Evolutionary conservation across 2,113 vertebrate species (phyloP).

Genomic region (Gyps fulvus): DNA sequence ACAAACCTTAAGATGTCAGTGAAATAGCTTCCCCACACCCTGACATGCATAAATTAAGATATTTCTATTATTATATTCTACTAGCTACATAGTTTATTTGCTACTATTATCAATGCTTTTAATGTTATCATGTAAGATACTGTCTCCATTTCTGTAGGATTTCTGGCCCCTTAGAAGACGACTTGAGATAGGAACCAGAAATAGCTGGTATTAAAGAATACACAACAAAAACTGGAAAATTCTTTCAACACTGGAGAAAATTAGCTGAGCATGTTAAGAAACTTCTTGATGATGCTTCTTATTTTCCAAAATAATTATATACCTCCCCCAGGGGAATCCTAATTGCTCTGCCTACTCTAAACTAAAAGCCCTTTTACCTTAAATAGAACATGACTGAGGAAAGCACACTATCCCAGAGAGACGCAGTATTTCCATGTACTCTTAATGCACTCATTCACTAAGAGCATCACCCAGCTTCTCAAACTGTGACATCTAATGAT

Average conservation of each 20-base stretch:
- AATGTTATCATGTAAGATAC: background rate
- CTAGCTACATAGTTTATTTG: background rate
- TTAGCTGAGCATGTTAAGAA: background rate
- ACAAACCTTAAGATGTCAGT: background rate
- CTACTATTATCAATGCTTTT: background rate
- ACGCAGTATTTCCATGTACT: background rate
- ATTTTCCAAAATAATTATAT: background rate
- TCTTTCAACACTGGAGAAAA: background rate
- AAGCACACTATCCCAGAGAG: background rate
- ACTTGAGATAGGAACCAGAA: background rate
- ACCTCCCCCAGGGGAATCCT: background rate
- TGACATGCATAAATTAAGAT: background rate
- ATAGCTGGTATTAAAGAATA: background rate
- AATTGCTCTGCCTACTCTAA: conserved; percentile 2
- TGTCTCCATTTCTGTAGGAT: background rate
- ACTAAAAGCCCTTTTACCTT: conserved; percentile 10
- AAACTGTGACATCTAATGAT: background rate
- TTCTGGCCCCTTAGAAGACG: background rate
- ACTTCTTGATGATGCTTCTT: background rate
- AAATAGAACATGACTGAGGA: background rate
- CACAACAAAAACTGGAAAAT: background rate
- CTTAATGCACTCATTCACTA: background rate
- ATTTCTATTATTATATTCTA: background rate
- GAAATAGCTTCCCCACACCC: background rate
- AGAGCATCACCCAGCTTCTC: background rate